Base-by-base conservation (phyloP, 2,888 invertebrate species). In the Ashinkailepas kermadecensis region DNA sequence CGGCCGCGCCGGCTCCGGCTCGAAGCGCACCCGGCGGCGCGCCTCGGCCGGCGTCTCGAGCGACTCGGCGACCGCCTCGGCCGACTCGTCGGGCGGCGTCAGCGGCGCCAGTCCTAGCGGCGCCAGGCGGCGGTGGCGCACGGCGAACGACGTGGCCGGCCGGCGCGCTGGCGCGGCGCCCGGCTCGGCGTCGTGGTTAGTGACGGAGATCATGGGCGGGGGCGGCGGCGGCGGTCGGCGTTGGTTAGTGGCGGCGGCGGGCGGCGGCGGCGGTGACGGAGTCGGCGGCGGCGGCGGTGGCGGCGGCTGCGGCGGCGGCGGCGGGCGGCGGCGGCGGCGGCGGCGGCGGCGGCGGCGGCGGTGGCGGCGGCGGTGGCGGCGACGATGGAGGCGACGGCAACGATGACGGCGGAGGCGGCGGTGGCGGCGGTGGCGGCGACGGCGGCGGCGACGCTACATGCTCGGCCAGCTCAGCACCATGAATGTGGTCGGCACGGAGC, bases 41-140 rank as follows among this genome's bases (percentile, higher is more conserved):
- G 58, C 15, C 25, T 58, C 25, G 25, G 57, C 15, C 65, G n/a
- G 79, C 58, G 57, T 23, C 79, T 79, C 58, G 7, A 25, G 59
- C 23, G 79, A 59, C n/a, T 54, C 15, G 54, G 79, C 12, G 65
- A 10, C 23, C 58, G 13, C 23, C 74, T 74, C 74, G 54, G 54
- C 74, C 21, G 54, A 21, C 74, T 74, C 74, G 54, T 74, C 74
- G 21, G 74, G 74, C 13, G 57, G 79, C 7, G 59, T 79, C 79
- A 79, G 57, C 3, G 79, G 79, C 13, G 79, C 23, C 13, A 58
- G 59, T 13, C 23, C 23, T 0, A 39, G 57, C 13, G 57, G 58
- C 6, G 58, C 25, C 58, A 79, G 79, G 23, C 23, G 58, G 13
- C 58, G n/a, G 13, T 18, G 54, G 13, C 13, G 15, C 13, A n/a